phyloP scores from a whole-genome alignment of 2,797 vertebrate genomes.

The Pygocentrus nattereri region DNA sequence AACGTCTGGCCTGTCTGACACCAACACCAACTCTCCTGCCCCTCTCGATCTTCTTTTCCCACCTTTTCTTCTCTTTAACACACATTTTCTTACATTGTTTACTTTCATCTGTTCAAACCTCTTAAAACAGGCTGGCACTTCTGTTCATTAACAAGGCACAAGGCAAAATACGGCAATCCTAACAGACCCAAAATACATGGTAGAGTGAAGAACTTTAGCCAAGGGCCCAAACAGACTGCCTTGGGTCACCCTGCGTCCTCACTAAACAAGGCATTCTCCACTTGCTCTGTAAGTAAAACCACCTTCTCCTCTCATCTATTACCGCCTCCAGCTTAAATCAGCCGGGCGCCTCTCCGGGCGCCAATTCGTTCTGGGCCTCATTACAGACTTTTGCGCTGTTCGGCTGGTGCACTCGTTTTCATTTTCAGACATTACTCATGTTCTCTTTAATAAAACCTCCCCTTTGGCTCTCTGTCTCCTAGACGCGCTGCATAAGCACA shows the following conservation, averaged over 20 bases:
- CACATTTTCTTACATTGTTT: conserved; percentile 8
- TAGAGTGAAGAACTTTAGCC: background rate
- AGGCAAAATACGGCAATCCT: background rate
- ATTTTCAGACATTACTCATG: conserved; percentile 54
- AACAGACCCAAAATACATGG: background rate
- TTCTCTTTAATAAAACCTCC: conserved; percentile 54
- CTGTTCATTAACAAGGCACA: background rate
- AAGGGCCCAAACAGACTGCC: background rate
- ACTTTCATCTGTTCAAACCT: background rate
- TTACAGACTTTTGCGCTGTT: conserved; percentile 42
- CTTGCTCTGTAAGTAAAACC: conserved; percentile 14
- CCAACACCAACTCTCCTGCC: background rate
- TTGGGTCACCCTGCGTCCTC: conserved; percentile 8
- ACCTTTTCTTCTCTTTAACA: background rate
- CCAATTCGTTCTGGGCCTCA: conserved; percentile 35
- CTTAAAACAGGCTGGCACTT: background rate
- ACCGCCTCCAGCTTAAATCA: conserved; percentile 34
- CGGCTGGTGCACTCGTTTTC: conserved; percentile 43
- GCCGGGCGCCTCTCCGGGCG: conserved; percentile 5
- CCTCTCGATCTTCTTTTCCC: background rate
- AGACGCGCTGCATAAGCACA: conserved; percentile 42
- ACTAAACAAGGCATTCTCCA: background rate
- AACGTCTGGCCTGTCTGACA: background rate
- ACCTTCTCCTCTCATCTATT: conserved; percentile 19
- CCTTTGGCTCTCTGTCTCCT: conserved; percentile 19